Evolutionary conservation across 2,888 invertebrate species (phyloP).

Genomic region (Troides helena): DNA sequence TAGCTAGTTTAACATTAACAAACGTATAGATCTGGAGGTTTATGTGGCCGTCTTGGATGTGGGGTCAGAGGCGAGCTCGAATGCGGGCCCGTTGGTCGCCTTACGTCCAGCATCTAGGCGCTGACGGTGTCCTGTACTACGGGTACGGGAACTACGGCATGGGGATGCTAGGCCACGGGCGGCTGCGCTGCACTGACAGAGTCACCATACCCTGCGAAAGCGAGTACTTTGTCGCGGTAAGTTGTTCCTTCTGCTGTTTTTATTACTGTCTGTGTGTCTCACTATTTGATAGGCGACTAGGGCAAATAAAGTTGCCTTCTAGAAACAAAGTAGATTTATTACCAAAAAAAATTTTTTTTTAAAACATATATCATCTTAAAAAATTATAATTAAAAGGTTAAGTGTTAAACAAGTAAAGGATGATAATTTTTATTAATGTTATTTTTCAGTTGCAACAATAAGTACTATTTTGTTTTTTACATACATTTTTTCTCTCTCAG

Average conservation of each 20-base stretch:
- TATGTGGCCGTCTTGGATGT: slow-evolving; percentile 69
- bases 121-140: slow-evolving; percentile 56
- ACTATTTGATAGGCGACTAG: no score
- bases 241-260: slow-evolving; percentile 33
- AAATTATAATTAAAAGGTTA: no score
- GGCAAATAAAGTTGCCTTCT: no score
- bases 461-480: no score
- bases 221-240: slow-evolving; percentile 89
- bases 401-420: no score
- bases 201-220: slow-evolving; percentile 91
- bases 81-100: slow-evolving; percentile 63
- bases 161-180: slow-evolving; percentile 53
- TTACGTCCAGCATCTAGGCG: slow-evolving; percentile 62
- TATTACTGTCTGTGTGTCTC: no score
- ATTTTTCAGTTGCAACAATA: no score
- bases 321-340: no score
- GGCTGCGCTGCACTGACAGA: slow-evolving; percentile 83
- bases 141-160: slow-evolving; percentile 66
- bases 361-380: no score
- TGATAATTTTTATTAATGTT: no score
- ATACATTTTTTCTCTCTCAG: slow-evolving; percentile 51
- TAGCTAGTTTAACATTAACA: slow-evolving; percentile 58
- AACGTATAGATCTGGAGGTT: slow-evolving; percentile 67
- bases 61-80: slow-evolving; percentile 51
- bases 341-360: no score